These are phyloP conservation scores for Margaritifera margaritifera DNA, from an alignment of 2,888 invertebrate genomes.

Conservation along the genomic window DNA sequence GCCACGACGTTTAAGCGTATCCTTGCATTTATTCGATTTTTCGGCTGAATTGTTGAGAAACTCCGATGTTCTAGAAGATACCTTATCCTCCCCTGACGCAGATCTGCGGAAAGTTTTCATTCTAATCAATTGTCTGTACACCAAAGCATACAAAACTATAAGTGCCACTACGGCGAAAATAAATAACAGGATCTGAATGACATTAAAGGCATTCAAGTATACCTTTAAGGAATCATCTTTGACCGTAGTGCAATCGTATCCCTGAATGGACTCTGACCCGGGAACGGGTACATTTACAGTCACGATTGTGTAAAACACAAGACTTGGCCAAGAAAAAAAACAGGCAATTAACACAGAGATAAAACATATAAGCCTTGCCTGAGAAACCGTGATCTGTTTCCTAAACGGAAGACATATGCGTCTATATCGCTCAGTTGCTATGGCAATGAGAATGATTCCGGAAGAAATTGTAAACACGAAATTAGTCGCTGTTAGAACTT, in stretches of 20 bases:
- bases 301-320: slow-evolving; percentile 45
- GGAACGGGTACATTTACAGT: slow-evolving; percentile 36
- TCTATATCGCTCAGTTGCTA: slow-evolving; percentile 53
- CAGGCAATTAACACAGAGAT: slow-evolving; percentile 22
- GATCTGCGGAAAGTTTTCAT: neutral
- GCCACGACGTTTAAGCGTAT: too few species aligned
- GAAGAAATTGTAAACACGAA: slow-evolving; percentile 44
- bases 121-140: slow-evolving; percentile 36
- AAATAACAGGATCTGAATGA: slow-evolving; percentile 42
- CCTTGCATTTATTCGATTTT: too few species aligned
- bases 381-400: slow-evolving; percentile 38
- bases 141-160: slow-evolving; percentile 40
- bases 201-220: slow-evolving; percentile 46
- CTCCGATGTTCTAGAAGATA: too few species aligned
- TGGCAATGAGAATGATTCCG: slow-evolving; percentile 41
- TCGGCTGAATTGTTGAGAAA: too few species aligned
- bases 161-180: slow-evolving; percentile 32
- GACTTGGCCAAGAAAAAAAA: slow-evolving; percentile 43
- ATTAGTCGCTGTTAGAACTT: slow-evolving; percentile 41
- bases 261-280: slow-evolving; percentile 22
- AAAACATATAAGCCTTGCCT: slow-evolving; percentile 35
- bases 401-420: slow-evolving; percentile 56
- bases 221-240: slow-evolving; percentile 28
- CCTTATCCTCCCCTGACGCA: too few species aligned
- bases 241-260: slow-evolving; percentile 51